Evolutionary conservation across 2,797 vertebrate species (phyloP).

Genomic region (Thaleichthys pacificus): DNA sequence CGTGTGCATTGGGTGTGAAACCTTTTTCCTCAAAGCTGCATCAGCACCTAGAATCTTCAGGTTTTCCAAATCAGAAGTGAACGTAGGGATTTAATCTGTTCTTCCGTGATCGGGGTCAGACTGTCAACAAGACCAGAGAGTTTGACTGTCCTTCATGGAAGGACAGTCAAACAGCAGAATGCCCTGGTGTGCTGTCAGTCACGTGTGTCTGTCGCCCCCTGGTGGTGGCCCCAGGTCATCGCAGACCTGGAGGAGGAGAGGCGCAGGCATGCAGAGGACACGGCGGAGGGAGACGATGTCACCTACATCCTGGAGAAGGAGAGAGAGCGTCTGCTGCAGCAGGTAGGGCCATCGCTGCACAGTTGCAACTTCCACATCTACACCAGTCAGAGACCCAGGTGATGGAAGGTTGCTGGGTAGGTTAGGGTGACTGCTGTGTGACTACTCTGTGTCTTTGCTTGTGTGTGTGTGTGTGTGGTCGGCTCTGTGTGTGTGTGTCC

Average conservation of each 20-base stretch:
- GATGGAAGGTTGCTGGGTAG: background rate
- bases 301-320: slow-evolving; percentile 98
- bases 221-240: slow-evolving; percentile 83
- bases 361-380: background rate
- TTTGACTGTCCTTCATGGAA: too few relatives aligned
- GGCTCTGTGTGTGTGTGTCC: too few relatives aligned
- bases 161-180: background rate
- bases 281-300: slow-evolving; percentile 95
- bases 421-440: background rate
- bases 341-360: slow-evolving; percentile 69
- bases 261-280: slow-evolving; percentile 91
- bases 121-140: too few relatives aligned
- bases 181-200: slow-evolving; percentile 3
- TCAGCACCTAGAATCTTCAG: too few relatives aligned
- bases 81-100: too few relatives aligned
- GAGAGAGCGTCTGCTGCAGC: slow-evolving; percentile 90
- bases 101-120: too few relatives aligned
- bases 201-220: slow-evolving; percentile 44
- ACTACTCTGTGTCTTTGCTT: too few relatives aligned
- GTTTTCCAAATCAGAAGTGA: too few relatives aligned
- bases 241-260: slow-evolving; percentile 95
- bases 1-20: too few relatives aligned
- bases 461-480: too few relatives aligned
- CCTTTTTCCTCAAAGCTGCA: too few relatives aligned
- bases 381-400: background rate